Evolutionary conservation across 1,140 invertebrate species (phyloP).

Genomic region (Trichonephila clavata): DNA sequence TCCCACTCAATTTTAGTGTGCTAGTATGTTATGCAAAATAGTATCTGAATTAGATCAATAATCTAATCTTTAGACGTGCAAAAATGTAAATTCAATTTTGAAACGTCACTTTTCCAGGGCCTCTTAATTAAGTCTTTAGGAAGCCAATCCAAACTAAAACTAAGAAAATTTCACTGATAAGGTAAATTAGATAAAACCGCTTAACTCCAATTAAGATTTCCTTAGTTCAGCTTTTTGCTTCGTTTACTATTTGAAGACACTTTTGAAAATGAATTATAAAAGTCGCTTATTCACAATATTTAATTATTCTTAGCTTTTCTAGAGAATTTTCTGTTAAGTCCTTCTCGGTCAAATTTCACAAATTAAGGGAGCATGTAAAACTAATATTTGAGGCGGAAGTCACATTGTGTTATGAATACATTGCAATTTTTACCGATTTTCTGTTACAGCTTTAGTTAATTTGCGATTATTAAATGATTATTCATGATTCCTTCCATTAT

Average conservation of each 20-base stretch:
- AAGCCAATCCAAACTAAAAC: neutral
- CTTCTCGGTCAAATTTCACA: neutral
- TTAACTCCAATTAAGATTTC: neutral
- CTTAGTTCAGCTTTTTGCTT: neutral
- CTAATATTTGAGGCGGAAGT: neutral
- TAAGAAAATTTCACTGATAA: neutral
- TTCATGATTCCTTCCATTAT: too few relatives aligned
- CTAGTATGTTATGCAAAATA: neutral
- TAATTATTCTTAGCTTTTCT: neutral
- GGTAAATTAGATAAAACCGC: neutral
- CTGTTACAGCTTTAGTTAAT: neutral
- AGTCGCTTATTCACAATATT: neutral
- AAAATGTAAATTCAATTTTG: constrained; percentile 6
- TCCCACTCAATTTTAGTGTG: neutral
- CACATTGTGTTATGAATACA: neutral
- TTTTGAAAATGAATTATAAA: neutral
- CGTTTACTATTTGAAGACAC: neutral
- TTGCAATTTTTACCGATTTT: neutral
- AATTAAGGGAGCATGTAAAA: neutral
- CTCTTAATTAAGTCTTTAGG: neutral
- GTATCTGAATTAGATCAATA: neutral
- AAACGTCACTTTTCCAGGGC: neutral
- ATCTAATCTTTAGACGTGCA: neutral
- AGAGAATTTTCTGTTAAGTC: neutral
- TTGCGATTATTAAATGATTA: too few relatives aligned